Evolutionary conservation across 2,113 vertebrate species (phyloP), one percentile per base, ranked within the genome.

Genomic region (Phocoena sinus): DNA sequence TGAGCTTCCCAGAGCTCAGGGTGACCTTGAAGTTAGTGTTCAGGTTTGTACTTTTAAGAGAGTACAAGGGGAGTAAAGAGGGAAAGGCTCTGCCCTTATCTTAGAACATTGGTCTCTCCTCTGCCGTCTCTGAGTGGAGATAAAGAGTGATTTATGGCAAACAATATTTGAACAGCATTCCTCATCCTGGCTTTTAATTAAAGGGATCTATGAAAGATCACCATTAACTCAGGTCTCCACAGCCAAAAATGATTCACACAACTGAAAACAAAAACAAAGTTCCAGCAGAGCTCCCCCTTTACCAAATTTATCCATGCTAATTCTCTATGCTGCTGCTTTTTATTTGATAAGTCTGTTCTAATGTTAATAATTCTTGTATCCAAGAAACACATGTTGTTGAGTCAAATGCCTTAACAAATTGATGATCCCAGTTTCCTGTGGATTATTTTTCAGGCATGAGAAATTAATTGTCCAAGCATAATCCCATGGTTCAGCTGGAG

Each of bases 371-470:
- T 53, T 83, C 84, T 70, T 33, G 5, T 65, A 71, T 68, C 44
- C 41, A 85, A 74, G 44, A 73, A 74, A 67, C 41, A 74, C 15
- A 18, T 31, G 84, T 36, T 90, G 23, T 87, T 83, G 20, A 76
- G 70, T 56, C 82, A 74, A 90, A 92, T 7, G 11, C 47, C 80
- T 81, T 65, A 84, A 84, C 63, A 93, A 94, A 96, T 36, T 50
- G 41, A 71, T 94, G 28, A 77, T 47, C 21, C 2, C 28, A 58
- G 11, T 85, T 95, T 97, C 88, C 71, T 95, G 60, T 71, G 90
- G 68, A 71, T 96, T 76, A 56, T 73, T 95, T 94, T 96, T 94
- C n/a, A 82, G 88, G 53, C 65, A 58, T 23, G 17, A 94, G 88
- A 96, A 93, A 93, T 50, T 41, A 94, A 41, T 89, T 95, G 81